These are phyloP conservation scores for Amphimallon solstitiale DNA, from an alignment of 2,888 invertebrate species.

Conservation along the genomic window DNA sequence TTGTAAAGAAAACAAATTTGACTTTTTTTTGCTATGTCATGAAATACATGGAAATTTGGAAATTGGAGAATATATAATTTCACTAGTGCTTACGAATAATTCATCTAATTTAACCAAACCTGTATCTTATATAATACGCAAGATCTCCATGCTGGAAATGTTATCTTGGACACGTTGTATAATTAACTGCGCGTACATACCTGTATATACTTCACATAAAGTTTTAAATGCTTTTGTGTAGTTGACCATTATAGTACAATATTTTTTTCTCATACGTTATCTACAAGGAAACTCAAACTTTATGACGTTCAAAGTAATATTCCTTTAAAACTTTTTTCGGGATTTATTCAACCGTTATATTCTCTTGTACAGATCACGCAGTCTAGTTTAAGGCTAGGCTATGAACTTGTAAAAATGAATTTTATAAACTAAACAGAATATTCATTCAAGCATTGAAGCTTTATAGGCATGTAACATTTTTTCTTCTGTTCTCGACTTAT, in stretches of 20 bases:
- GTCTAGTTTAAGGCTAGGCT: neutral
- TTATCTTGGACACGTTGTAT: too few species aligned
- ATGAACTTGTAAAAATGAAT: slow-evolving; percentile 3
- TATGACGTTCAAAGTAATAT: neutral
- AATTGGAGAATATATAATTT: too few species aligned
- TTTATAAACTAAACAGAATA: slow-evolving; percentile 2
- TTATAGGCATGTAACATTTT: neutral
- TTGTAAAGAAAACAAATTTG: too few species aligned
- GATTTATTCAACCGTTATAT: slow-evolving; percentile 4
- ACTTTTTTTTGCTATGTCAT: too few species aligned
- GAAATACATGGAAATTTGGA: too few species aligned
- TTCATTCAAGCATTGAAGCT: slow-evolving; percentile 9
- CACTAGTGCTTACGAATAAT: too few species aligned
- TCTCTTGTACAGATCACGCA: neutral
- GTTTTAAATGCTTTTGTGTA: neutral
- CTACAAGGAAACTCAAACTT: neutral
- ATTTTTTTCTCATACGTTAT: neutral
- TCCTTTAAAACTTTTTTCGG: neutral
- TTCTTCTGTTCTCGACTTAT: neutral
- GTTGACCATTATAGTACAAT: neutral
- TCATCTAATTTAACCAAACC: too few species aligned
- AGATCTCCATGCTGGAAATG: too few species aligned
- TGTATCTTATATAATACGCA: too few species aligned
- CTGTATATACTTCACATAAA: neutral
- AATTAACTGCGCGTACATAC: too few species aligned